Evolutionary conservation across 1,140 invertebrate genomes (phyloP).

Genomic region (Neodiprion virginianus): DNA sequence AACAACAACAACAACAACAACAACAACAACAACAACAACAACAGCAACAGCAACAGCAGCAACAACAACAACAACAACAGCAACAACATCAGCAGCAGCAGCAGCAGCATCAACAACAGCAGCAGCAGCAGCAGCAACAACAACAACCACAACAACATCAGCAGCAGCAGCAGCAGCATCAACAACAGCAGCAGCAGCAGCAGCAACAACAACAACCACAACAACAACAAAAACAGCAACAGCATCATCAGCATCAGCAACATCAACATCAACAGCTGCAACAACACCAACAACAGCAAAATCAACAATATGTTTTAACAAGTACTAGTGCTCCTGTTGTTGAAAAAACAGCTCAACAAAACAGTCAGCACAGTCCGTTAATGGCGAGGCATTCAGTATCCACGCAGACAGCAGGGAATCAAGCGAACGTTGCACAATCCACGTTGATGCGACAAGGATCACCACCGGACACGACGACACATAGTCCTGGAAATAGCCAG

Average conservation of each 20-base stretch:
- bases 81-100: conserved; percentile 45
- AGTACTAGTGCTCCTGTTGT: conserved; percentile 50
- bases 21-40: conserved; percentile 45
- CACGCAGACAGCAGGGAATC: conserved; percentile 74
- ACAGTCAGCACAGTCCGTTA: conserved; percentile 48
- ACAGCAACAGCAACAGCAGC: conserved; percentile 54
- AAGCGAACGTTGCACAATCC: conserved; percentile 64
- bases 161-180: conserved; percentile 25
- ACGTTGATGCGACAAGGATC: conserved; percentile 65
- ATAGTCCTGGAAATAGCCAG: conserved; percentile 71
- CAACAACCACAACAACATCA: conserved; percentile 40
- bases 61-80: conserved; percentile 44
- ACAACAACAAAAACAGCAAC: conserved; percentile 8
- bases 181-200: conserved; percentile 37
- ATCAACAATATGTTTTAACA: conserved; percentile 34
- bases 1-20: conserved; percentile 42
- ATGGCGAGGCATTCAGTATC: conserved; percentile 73
- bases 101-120: conserved; percentile 27
- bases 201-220: conserved; percentile 37
- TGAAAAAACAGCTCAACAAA: conserved; percentile 42
- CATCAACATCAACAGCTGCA: background rate
- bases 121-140: conserved; percentile 38
- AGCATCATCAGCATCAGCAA: conserved; percentile 6
- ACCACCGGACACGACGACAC: conserved; percentile 82
- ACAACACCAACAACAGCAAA: conserved; percentile 15